Conservation (phyloP, 64 coral and sea anemone genomes). For the Actinia tenebrosa region DNA sequence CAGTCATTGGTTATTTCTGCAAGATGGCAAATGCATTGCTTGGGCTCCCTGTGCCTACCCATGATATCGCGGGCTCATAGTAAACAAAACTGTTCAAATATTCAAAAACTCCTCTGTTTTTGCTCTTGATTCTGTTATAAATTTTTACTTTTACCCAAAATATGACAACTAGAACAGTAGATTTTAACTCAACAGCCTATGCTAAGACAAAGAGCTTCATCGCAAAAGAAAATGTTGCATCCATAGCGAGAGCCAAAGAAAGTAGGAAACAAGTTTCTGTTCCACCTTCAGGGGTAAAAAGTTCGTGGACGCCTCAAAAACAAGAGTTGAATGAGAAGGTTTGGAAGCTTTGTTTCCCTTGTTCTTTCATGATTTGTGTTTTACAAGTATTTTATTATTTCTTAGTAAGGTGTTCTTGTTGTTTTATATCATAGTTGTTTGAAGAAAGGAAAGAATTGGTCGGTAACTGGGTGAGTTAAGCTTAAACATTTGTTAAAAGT, state of each 20-base stretch:
- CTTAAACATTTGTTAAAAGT: background rate
- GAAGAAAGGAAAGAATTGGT: slow-evolving; percentile 85
- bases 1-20: too few relatives aligned
- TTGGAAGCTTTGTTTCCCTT: background rate
- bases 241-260: slow-evolving; percentile 64
- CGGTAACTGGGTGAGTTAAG: slow-evolving; percentile 76
- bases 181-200: slow-evolving; percentile 79
- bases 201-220: slow-evolving; percentile 90
- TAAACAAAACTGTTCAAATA: slow-evolving; percentile 33
- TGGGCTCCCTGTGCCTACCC: background rate
- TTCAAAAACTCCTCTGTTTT: background rate
- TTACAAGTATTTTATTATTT: background rate
- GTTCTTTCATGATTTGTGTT: background rate
- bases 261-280: slow-evolving; percentile 47
- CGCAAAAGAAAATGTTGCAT: slow-evolving; percentile 78
- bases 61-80: slow-evolving; percentile 16
- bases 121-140: background rate
- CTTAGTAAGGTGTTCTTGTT: background rate
- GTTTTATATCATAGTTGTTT: slow-evolving; percentile 53
- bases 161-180: slow-evolving; percentile 68
- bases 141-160: background rate
- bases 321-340: slow-evolving; percentile 95
- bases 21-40: background rate
- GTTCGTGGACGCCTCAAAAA: slow-evolving; percentile 84
- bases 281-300: slow-evolving; percentile 56